Conservation (phyloP, 2,113 vertebrate genomes). For the Campylorhamphus procurvoides region DNA sequence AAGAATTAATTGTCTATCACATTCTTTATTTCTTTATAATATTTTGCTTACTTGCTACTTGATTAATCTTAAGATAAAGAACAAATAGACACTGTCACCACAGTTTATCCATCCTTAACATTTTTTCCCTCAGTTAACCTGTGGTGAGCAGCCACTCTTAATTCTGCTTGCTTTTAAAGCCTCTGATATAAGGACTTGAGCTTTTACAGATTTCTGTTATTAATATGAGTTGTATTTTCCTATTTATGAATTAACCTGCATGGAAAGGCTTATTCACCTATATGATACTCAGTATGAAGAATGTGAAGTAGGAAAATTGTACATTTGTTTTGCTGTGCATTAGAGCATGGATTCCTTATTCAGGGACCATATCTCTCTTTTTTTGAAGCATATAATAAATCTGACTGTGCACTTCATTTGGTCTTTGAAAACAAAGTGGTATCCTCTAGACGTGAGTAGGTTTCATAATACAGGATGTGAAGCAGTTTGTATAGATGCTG, state of each 20-base stretch:
- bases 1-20: neutral
- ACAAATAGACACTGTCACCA: neutral
- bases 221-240: neutral
- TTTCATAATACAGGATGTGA: conserved; percentile 11
- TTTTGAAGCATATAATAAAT: conserved; percentile 43
- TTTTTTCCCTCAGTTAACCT: neutral
- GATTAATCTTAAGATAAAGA: neutral
- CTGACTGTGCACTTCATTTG: conserved; percentile 43
- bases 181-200: neutral
- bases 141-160: neutral
- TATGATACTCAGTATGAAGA: neutral
- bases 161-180: neutral
- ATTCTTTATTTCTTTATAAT: conserved; percentile 39
- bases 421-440: conserved; percentile 45
- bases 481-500: neutral
- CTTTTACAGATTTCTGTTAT: neutral
- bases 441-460: neutral
- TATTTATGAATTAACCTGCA: neutral
- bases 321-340: neutral
- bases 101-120: neutral
- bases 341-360: conserved; percentile 5
- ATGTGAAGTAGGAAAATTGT: neutral
- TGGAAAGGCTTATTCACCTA: neutral
- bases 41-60: conserved; percentile 9
- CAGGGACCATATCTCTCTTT: neutral